Conservation (phyloP, 2,797 vertebrate species). For the Anniella stebbinsi region DNA sequence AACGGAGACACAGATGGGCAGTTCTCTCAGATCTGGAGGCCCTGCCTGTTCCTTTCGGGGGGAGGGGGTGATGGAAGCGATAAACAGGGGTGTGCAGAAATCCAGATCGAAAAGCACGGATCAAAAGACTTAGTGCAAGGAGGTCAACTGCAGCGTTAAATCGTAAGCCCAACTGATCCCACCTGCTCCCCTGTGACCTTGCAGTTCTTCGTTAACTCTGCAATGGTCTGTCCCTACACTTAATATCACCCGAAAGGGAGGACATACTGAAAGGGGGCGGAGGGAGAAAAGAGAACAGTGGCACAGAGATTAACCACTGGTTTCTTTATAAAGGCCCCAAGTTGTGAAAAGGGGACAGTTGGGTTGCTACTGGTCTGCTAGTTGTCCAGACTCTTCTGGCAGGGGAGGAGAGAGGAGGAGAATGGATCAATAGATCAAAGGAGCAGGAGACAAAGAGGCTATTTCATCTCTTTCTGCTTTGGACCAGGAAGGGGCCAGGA, state of each 20-base stretch:
- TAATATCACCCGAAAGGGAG: background rate
- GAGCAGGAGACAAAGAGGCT: background rate
- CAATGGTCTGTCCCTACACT: background rate
- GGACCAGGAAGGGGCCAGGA: background rate
- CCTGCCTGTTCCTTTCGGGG: too few species aligned
- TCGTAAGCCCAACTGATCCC: background rate
- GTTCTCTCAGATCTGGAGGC: background rate
- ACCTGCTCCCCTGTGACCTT: conserved; percentile 5
- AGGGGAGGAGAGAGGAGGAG: background rate
- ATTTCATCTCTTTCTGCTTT: background rate
- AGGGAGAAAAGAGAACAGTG: too few species aligned
- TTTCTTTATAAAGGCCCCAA: background rate
- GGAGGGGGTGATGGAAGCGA: background rate
- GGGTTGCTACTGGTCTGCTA: background rate
- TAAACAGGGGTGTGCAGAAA: background rate
- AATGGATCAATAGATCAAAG: background rate
- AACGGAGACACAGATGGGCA: background rate
- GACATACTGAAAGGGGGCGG: background rate
- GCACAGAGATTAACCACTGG: background rate
- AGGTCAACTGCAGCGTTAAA: background rate
- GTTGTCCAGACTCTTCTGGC: background rate
- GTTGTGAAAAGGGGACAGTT: background rate
- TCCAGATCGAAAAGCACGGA: background rate
- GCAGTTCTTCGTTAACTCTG: background rate
- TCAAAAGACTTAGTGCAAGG: background rate